Conservation (phyloP, 1,140 invertebrate genomes). For the Ridgeia piscesae region DNA sequence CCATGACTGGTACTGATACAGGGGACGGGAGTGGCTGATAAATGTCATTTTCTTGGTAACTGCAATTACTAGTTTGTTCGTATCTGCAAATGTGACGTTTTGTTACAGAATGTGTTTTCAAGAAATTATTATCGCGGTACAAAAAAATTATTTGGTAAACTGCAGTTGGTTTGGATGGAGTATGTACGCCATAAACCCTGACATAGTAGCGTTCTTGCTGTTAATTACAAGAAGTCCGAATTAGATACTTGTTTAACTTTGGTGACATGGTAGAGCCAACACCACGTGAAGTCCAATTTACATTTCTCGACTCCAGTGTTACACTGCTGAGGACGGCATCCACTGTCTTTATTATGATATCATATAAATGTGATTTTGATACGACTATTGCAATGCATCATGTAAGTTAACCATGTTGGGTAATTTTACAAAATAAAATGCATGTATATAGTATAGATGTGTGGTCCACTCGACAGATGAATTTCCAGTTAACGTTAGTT, state of each 20-base stretch:
- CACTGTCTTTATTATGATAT: too few species aligned
- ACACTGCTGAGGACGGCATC: too few species aligned
- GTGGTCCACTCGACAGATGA: not conserved
- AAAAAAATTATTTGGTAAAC: not conserved
- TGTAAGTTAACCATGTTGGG: not conserved
- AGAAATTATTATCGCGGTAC: too few species aligned
- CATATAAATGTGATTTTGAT: not conserved
- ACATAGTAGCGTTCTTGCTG: not conserved
- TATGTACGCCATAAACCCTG: not conserved
- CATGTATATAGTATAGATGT: not conserved
- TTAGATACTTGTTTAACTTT: not conserved
- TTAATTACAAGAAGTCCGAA: not conserved
- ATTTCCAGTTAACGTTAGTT: not conserved
- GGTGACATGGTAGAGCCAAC: too few species aligned
- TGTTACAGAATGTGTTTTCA: not conserved
- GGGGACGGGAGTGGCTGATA: not conserved
- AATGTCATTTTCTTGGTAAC: not conserved
- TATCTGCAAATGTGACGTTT: not conserved
- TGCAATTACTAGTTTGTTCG: not conserved
- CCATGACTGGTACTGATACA: too few species aligned
- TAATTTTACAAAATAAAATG: not conserved
- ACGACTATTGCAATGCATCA: not conserved
- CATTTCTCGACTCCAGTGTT: too few species aligned
- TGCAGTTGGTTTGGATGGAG: not conserved
- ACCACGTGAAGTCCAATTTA: too few species aligned